Evolutionary conservation across 1,140 invertebrate genomes (phyloP).

Genomic region (Diachasmimorpha longicaudata): DNA sequence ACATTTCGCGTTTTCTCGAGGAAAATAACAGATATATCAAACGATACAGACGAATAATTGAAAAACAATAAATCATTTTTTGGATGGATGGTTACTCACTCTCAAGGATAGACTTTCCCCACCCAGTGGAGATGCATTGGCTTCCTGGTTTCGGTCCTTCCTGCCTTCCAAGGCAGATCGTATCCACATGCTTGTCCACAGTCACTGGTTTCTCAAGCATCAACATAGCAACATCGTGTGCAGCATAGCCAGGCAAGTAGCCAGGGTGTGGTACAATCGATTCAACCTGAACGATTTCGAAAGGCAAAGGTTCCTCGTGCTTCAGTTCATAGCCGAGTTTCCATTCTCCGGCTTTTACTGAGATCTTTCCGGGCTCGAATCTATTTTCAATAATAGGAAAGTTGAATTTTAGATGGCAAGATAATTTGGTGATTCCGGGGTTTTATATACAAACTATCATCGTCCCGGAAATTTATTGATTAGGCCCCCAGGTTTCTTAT

Average conservation of each 20-base stretch:
- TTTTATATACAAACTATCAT: too few relatives aligned
- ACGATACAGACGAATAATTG: too few relatives aligned
- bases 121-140: constrained; percentile 79
- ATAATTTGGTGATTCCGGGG: too few relatives aligned
- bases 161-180: constrained; percentile 71
- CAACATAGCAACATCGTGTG: constrained; percentile 77
- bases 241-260: constrained; percentile 68
- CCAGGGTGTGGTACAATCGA: constrained; percentile 75
- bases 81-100: constrained; percentile 60
- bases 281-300: constrained; percentile 75
- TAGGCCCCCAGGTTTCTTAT: too few relatives aligned
- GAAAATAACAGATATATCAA: too few relatives aligned
- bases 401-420: not conserved
- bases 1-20: too few relatives aligned
- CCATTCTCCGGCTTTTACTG: constrained; percentile 85
- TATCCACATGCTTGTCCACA: constrained; percentile 74
- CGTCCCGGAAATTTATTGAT: too few relatives aligned
- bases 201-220: constrained; percentile 68
- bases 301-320: constrained; percentile 76
- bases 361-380: constrained; percentile 69
- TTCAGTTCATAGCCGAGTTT: constrained; percentile 74
- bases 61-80: too few relatives aligned
- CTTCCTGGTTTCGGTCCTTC: constrained; percentile 53
- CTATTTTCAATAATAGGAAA: constrained; percentile 45
- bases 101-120: constrained; percentile 80